phyloP scores from a whole-genome alignment of 2,888 invertebrate species.

The Ptilodon capucinus region DNA sequence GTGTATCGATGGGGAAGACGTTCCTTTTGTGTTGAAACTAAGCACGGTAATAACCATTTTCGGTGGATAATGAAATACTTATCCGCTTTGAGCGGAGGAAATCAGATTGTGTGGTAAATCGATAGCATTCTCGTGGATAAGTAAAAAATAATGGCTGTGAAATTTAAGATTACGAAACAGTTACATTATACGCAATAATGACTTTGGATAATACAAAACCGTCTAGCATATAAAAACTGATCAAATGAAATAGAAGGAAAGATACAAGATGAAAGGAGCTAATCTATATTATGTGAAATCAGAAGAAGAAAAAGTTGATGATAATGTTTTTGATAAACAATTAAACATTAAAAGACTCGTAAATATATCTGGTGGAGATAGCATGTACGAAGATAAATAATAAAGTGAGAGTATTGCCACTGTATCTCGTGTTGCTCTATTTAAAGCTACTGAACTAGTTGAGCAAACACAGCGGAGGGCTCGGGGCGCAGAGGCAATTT shows the following conservation, averaged over 20 bases:
- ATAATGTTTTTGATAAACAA: too few relatives aligned
- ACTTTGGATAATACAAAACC: neutral
- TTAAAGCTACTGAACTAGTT: constrained; percentile 6
- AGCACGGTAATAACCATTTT: constrained; percentile 14
- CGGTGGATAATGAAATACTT: constrained; percentile 23
- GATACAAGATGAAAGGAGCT: too few relatives aligned
- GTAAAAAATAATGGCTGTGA: constrained; percentile 2
- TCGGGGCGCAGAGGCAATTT: constrained; percentile 50
- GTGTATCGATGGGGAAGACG: constrained; percentile 26
- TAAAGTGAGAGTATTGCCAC: too few relatives aligned
- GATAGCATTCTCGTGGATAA: constrained; percentile 1
- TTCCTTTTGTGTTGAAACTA: constrained; percentile 21
- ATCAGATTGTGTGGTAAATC: constrained; percentile 10
- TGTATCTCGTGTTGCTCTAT: neutral
- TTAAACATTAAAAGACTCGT: too few relatives aligned
- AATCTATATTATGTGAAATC: too few relatives aligned
- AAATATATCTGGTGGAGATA: too few relatives aligned
- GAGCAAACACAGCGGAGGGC: constrained; percentile 16
- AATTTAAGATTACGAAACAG: neutral
- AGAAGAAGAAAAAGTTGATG: too few relatives aligned
- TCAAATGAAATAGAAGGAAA: neutral
- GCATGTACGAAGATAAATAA: too few relatives aligned
- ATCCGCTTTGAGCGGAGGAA: constrained; percentile 22
- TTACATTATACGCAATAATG: neutral
- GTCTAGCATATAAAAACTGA: neutral